Conservation (phyloP, 2,113 vertebrate genomes). For the Saimiri boliviensis region DNA sequence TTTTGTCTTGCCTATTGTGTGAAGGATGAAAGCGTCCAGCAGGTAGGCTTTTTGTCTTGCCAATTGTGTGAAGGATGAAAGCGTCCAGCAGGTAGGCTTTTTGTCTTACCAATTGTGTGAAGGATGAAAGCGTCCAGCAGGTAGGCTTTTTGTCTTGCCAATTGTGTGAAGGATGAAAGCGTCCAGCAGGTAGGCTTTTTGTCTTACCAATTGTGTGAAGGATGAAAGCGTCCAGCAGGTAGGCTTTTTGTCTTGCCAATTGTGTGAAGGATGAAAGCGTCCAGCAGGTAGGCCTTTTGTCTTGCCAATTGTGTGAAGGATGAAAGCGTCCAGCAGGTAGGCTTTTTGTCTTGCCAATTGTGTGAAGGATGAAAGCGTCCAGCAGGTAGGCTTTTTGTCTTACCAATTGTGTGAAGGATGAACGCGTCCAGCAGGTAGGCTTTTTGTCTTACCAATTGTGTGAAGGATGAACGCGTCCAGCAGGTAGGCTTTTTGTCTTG, state of each 20-base stretch:
- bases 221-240: conserved; percentile 91
- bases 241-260: too few species aligned
- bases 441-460: conserved; percentile 91
- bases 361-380: conserved; percentile 86
- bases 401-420: conserved; percentile 89
- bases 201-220: conserved; percentile 89
- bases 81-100: conserved; percentile 92
- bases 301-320: conserved; percentile 90
- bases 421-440: conserved; percentile 91
- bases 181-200: conserved; percentile 93
- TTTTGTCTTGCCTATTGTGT: too few species aligned
- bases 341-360: too few species aligned
- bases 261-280: conserved; percentile 88
- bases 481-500: too few species aligned
- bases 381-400: too few species aligned
- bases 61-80: conserved; percentile 88
- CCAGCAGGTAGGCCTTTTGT: too few species aligned
- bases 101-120: conserved; percentile 91
- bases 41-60: too few species aligned
- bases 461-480: conserved; percentile 86
- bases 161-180: conserved; percentile 88
- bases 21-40: conserved; percentile 86
- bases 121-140: conserved; percentile 88
- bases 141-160: too few species aligned
- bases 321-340: conserved; percentile 90